These are phyloP conservation scores for Limnephilus lunatus DNA, from an alignment of 2,888 invertebrate species.

Conservation along the genomic window DNA sequence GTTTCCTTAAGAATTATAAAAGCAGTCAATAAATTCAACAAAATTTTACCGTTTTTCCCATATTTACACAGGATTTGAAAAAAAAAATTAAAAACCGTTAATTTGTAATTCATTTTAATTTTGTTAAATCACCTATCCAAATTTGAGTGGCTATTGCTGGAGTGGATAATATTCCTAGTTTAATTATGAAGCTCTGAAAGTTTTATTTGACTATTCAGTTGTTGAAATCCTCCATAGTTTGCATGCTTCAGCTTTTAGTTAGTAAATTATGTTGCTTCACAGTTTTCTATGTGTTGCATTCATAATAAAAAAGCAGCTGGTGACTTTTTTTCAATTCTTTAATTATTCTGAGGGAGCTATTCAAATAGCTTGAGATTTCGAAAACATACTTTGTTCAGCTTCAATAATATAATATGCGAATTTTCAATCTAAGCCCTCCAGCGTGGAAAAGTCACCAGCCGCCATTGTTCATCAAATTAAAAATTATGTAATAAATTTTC, in stretches of 20 bases:
- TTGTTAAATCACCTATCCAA: no score
- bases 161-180: not conserved
- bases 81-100: no score
- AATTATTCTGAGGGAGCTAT: not conserved
- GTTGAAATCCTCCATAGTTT: not conserved
- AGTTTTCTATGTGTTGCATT: constrained; percentile 2
- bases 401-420: not conserved
- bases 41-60: no score
- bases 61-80: no score
- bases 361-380: not conserved
- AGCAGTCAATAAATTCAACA: no score
- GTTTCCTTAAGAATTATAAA: no score
- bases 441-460: not conserved
- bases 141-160: not conserved
- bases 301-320: not conserved
- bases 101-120: no score
- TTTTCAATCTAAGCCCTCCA: not conserved
- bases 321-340: not conserved
- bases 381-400: not conserved
- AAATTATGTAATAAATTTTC: not conserved
- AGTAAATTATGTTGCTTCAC: not conserved
- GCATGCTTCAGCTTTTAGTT: not conserved
- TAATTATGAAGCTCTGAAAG: not conserved
- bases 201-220: not conserved
- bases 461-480: not conserved